Percentiles rank a stretch among this genome's conserved stretches.
Conservation (phyloP, 1,140 invertebrate genomes). For the Oscheius sp. region DNA sequence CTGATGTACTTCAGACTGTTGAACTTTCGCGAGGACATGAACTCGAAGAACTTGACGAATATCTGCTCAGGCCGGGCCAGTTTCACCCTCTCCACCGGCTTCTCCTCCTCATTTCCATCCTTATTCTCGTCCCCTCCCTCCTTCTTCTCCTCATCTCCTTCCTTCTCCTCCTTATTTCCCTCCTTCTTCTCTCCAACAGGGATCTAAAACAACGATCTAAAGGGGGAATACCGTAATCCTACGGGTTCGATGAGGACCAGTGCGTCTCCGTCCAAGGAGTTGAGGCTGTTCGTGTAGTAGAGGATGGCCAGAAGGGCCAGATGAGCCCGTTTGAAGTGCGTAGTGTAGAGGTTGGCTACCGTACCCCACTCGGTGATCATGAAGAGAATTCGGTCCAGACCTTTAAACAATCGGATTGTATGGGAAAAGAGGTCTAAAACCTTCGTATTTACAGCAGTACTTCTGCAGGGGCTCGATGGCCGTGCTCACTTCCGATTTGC, state of each 20-base stretch:
- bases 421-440: no score
- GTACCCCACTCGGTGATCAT: background rate
- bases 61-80: background rate
- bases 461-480: background rate
- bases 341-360: background rate
- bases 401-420: background rate
- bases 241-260: background rate
- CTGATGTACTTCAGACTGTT: background rate
- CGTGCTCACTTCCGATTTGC: background rate
- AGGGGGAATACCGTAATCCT: no score
- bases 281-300: background rate
- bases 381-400: conserved; percentile 1
- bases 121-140: no score
- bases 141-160: no score
- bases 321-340: background rate
- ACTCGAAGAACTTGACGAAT: background rate
- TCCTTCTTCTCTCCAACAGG: no score
- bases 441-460: background rate
- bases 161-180: no score
- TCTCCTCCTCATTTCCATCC: no score
- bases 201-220: no score
- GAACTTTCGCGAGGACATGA: background rate
- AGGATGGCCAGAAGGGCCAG: background rate
- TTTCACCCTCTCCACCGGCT: background rate
- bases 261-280: background rate